Evolutionary conservation across 1,140 invertebrate species (phyloP), one percentile per base, ranked within the genome.

Genomic region (Plectrocnemia conspersa): DNA sequence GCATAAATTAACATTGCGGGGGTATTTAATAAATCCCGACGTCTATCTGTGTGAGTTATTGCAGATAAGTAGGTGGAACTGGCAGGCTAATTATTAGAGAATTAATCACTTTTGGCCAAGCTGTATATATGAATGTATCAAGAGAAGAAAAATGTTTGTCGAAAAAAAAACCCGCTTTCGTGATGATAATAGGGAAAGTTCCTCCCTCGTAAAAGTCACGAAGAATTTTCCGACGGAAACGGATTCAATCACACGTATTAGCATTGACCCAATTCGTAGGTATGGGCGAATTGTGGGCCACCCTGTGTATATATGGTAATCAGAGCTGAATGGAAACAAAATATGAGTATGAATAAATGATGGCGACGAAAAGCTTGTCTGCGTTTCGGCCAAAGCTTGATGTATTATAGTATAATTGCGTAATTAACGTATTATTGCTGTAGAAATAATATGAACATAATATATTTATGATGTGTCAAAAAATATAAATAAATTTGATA

Each of bases 1-100:
- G 35, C 33, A 50, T 50, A 50, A 50, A 50, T 50, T 50, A 50
- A 50, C 47, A 50, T 50, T 38, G 33, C 22, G 24, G 33, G 15
- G 11, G 19, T 19, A 38, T 36, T 36, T 48, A 48, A 48, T 50
- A 50, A 50, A 50, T 50, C 47, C 47, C 27, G 27, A 32, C 45
- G 27, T 38, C 47, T 50, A 50, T 50, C 47, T 50, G 13, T 22
- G 32, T 35, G 47, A 50, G 18, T 50, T 50, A 50, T 50, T 47
- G 44, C 27, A 47, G 44, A 47, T 47, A 48, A 48, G 46, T 36
- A 48, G 44, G 44, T 29, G 41, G 25, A 29, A 46, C 44, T 5
- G 16, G 3, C 47, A 35, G 21, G 33, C 47, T 22, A 50, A 50
- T 50, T 50, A 50, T 50, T 50, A 50, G 36, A 33, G 25, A 33